A percentile compares a stretch with the other conserved stretches of the same genome.
phyloP scores from a whole-genome alignment of 1,140 invertebrate genomes.

The Heterodera schachtii region DNA sequence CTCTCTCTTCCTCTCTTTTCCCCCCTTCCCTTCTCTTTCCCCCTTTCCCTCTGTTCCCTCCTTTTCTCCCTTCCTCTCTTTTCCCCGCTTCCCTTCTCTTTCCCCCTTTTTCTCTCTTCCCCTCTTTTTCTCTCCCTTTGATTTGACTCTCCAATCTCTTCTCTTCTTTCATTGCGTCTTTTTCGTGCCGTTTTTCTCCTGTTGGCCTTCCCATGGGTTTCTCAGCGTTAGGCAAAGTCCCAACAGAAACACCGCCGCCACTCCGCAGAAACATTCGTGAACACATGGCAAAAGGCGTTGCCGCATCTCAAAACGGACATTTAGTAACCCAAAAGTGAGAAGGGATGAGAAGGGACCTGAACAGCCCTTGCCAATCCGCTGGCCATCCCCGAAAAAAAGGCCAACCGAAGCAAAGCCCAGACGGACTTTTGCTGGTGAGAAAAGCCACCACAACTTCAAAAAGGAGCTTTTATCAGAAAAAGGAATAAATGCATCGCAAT shows the following conservation, averaged over 20 bases:
- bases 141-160: conserved; percentile 5
- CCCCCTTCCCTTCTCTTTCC: no score
- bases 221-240: conserved; percentile 46
- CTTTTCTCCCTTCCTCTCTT: no score
- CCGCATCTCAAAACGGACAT: conserved; percentile 28
- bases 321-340: conserved; percentile 23
- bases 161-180: background rate
- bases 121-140: background rate
- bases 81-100: no score
- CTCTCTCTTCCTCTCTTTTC: no score
- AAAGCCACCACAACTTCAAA: conserved; percentile 42
- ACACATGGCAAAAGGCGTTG: conserved; percentile 47
- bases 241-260: conserved; percentile 47
- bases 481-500: background rate
- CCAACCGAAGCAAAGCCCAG: conserved; percentile 20
- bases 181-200: background rate
- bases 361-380: conserved; percentile 21
- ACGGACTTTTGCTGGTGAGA: background rate
- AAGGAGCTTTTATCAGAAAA: background rate
- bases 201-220: background rate
- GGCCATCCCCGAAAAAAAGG: conserved; percentile 13
- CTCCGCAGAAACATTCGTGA: conserved; percentile 49
- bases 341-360: conserved; percentile 20
- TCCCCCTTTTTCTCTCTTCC: no score
- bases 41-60: no score